Base-by-base conservation (phyloP, 2,888 invertebrate species). In the Ametastegia equiseti region DNA sequence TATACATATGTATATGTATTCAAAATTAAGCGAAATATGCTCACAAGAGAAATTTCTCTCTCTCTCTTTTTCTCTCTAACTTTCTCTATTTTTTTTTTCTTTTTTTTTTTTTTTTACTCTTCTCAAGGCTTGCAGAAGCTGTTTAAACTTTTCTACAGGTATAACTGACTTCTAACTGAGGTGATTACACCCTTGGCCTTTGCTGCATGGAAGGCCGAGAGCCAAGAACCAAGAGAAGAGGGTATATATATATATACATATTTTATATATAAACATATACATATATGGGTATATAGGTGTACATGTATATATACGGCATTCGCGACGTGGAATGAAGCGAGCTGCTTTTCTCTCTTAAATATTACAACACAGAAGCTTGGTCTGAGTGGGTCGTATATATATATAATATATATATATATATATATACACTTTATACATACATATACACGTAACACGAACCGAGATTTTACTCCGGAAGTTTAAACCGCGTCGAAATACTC, bases 111-210 rank as follows among this genome's bases (percentile, higher is more conserved):
- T 23, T 54, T 19, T 54, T 9, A 9, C 23, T 54, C 23, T 54
- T 63, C 63, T 30, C 33, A 11, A n/a, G 33, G 63, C 33, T 63
- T n/a, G n/a, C n/a, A n/a, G 30, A 6, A 39, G 36, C 60, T 60
- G 30, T 60, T 60, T 60, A 60, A 60, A 60, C 60, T 60, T 60
- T 60, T 60, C 60, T 30, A 60, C 30, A 39, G 65, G 65, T 67
- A 67, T 36, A 67, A 67, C 36, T 39, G 65, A 67, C 36, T 67
- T 39, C 65, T 67, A 67, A 67, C 65, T 39, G 65, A 67, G 65
- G 65, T 67, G 65, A 67, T 67, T 67, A 67, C 65, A 67, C 65
- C 39, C 65, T 67, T 67, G 65, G 65, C 65, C 65, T 67, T 67
- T 67, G 36, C 39, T n/a, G 65, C 36, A 36, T 15, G 23, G 19